Conservation (phyloP, 2,888 invertebrate species). For the Cyaniris semiargus region DNA sequence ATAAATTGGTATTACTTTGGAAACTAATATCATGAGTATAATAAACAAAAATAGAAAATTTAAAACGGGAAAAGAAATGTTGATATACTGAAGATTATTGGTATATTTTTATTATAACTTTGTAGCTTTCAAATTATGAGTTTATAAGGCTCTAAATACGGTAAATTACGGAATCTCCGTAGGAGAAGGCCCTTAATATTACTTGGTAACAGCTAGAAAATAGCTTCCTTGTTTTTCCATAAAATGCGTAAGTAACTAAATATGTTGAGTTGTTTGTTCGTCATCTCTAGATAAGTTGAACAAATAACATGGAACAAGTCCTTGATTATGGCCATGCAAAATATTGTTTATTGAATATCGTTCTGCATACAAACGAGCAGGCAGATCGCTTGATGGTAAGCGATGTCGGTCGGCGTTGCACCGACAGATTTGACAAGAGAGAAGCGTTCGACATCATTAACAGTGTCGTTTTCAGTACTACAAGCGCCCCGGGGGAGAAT, state of each 20-base stretch:
- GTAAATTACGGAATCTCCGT: too few species aligned
- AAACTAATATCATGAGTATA: too few species aligned
- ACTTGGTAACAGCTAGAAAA: not conserved
- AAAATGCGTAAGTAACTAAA: not conserved
- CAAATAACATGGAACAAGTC: not conserved
- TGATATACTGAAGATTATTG: too few species aligned
- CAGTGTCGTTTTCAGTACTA: too few species aligned
- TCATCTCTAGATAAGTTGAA: slow-evolving; percentile 15
- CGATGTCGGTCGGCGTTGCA: not conserved
- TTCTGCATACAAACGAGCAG: not conserved
- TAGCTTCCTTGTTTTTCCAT: not conserved
- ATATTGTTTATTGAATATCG: not conserved
- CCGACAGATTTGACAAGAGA: not conserved
- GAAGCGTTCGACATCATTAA: not conserved
- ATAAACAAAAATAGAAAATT: too few species aligned
- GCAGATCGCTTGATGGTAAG: not conserved
- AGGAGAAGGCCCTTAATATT: too few species aligned
- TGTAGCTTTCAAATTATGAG: too few species aligned
- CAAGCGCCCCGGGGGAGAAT: too few species aligned
- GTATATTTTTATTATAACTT: too few species aligned
- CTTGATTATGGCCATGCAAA: not conserved
- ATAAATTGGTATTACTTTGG: too few species aligned
- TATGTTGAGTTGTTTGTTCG: not conserved
- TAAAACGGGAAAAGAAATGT: too few species aligned
- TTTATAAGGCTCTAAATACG: too few species aligned